phyloP scores from a whole-genome alignment of 2,797 vertebrate genomes.

The Staurois parvus region DNA sequence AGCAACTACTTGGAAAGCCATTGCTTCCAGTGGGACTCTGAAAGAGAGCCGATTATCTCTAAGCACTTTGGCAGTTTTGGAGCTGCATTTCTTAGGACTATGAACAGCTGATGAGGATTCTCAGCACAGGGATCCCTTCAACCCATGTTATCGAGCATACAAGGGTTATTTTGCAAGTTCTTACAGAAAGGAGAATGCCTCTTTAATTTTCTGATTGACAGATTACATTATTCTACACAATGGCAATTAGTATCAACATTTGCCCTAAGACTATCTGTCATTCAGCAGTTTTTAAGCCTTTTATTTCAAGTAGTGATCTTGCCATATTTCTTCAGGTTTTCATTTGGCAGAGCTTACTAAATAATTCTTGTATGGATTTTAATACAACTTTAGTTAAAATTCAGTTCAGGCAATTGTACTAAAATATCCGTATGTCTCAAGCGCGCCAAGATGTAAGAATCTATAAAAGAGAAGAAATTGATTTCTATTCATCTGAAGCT shows the following conservation, averaged over 20 bases:
- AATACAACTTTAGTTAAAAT: conserved; percentile 36
- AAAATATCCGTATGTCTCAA: conserved; percentile 60
- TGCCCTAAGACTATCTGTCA: not conserved
- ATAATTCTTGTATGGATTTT: conserved; percentile 22
- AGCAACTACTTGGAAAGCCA: not conserved
- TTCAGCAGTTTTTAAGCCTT: not conserved
- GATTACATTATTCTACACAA: not conserved
- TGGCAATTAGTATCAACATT: not conserved
- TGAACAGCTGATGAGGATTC: not conserved
- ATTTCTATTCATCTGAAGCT: conserved; percentile 54
- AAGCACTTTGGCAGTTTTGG: not conserved
- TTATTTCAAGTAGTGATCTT: not conserved
- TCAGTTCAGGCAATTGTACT: conserved; percentile 40
- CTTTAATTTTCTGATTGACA: not conserved
- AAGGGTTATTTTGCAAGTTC: not conserved
- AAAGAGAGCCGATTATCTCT: not conserved
- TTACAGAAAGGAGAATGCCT: not conserved
- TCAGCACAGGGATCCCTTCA: not conserved
- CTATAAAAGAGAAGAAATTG: conserved; percentile 34
- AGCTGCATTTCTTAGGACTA: not conserved
- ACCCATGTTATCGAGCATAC: not conserved
- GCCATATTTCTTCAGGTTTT: conserved; percentile 7
- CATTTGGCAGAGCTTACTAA: conserved; percentile 16
- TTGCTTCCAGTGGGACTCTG: not conserved
- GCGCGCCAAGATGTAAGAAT: conserved; percentile 49